Base-by-base conservation (phyloP, 2,797 vertebrate genomes). In the Oophaga sylvatica region DNA sequence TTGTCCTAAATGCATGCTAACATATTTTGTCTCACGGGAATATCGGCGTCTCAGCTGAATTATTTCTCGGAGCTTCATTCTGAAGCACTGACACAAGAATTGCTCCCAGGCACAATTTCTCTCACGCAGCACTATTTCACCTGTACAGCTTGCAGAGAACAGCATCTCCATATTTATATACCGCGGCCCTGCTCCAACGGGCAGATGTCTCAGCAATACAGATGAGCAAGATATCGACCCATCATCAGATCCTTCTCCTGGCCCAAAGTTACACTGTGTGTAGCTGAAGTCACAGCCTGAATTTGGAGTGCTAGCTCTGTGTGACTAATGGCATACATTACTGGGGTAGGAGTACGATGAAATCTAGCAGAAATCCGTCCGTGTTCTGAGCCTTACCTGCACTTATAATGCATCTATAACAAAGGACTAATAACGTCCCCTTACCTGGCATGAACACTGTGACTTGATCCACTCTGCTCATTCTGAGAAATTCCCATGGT, bases 401-500 rank as follows among this genome's bases (percentile, higher is more conserved):
- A 17, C 9, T 59, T 59, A 59, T 59, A 73, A 73, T 73, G 48
- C 26, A 56, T 53, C 5, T 53, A 15, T 26, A 20, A 35, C 10
- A 17, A 62, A 45, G 41, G 20, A 41, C 20, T 16, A 15, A 16
- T 56, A n/a, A 77, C 13, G 15, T 0, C 6, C 48, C 16, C 12
- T 91, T 91, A 96, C 95, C 95, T 75, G 93, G 93, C 85, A 96
- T 84, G 91, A 92, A 89, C 90, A 97, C 92, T 31, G 95, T 96
- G 91, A 98, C 92, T 59, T 94, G 90, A 86, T 97, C 97, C 87
- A 95, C 93, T 90, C 94, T 95, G 71, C 94, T 96, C 90, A 93
- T 98, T 83, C 94, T 96, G 93, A 98, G 91, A 29, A 98, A 95
- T 79, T 98, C 97, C 98, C 98, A 98, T 0, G 97, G 97, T 77